phyloP scores from a whole-genome alignment of 1,140 invertebrate species.

The Phymorhynchus buccinoides region DNA sequence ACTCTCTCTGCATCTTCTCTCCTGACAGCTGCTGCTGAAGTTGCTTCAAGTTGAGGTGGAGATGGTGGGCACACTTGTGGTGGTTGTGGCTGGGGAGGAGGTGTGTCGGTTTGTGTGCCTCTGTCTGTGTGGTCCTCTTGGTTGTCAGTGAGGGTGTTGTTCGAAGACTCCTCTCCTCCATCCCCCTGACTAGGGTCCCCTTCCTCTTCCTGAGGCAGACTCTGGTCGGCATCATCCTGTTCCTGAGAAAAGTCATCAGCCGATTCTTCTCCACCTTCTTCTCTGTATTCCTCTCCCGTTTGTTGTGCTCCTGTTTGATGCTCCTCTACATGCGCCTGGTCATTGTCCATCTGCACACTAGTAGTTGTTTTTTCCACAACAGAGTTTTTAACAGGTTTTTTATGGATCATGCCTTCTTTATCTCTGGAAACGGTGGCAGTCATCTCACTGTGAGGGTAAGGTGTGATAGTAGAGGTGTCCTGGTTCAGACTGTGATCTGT shows the following conservation, averaged over 20 bases:
- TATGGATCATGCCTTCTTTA: too few relatives aligned
- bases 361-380: neutral
- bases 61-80: neutral
- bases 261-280: neutral
- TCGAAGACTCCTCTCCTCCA: neutral
- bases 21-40: neutral
- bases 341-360: neutral
- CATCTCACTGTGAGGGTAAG: neutral
- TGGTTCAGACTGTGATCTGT: neutral
- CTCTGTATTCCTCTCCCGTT: neutral
- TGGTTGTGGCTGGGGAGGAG: neutral
- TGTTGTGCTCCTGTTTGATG: neutral
- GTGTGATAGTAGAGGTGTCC: neutral
- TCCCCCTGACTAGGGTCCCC: neutral
- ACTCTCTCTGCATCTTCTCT: neutral
- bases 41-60: neutral
- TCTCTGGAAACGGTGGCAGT: neutral
- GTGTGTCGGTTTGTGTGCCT: constrained; percentile 7
- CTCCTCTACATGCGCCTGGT: neutral
- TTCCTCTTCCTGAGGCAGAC: neutral
- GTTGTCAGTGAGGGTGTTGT: neutral
- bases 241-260: neutral
- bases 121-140: neutral
- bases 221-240: neutral
- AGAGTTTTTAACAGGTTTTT: too few relatives aligned